phyloP scores from a whole-genome alignment of 2,113 vertebrate species.

The Smithornis capensis region DNA sequence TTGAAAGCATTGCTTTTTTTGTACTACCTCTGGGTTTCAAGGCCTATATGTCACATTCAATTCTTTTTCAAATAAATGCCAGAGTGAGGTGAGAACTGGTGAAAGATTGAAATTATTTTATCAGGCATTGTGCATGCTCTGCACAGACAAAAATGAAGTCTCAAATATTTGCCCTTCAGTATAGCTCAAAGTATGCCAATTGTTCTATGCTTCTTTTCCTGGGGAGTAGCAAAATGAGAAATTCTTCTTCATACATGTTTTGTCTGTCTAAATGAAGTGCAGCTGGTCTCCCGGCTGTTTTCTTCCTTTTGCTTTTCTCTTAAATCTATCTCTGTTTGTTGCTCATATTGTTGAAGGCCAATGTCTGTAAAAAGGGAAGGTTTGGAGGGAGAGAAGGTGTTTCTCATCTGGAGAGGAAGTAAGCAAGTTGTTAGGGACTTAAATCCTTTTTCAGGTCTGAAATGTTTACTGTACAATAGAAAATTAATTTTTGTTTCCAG shows the following conservation, averaged over 20 bases:
- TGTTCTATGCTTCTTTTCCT: neutral
- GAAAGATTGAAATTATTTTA: neutral
- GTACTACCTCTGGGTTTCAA: neutral
- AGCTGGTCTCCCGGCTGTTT: neutral
- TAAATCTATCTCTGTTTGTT: neutral
- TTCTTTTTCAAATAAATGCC: neutral
- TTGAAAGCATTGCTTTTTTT: neutral
- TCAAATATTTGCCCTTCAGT: neutral
- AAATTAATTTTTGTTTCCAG: neutral
- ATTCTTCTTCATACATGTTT: neutral
- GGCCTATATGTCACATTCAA: neutral
- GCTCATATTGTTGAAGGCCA: neutral
- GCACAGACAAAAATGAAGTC: neutral
- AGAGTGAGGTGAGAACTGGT: neutral
- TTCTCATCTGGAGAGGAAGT: conserved; percentile 18
- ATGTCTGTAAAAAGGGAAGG: neutral
- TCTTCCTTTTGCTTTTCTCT: neutral
- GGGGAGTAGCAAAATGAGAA: neutral
- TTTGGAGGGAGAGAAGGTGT: neutral
- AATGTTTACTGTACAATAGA: neutral
- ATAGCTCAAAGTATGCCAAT: neutral
- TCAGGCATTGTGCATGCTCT: neutral
- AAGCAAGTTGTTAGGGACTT: neutral
- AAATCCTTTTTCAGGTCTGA: neutral
- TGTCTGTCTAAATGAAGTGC: neutral